These are phyloP conservation scores for Drosophila saltans DNA, from an alignment of 1,140 invertebrate species.

Conservation along the genomic window DNA sequence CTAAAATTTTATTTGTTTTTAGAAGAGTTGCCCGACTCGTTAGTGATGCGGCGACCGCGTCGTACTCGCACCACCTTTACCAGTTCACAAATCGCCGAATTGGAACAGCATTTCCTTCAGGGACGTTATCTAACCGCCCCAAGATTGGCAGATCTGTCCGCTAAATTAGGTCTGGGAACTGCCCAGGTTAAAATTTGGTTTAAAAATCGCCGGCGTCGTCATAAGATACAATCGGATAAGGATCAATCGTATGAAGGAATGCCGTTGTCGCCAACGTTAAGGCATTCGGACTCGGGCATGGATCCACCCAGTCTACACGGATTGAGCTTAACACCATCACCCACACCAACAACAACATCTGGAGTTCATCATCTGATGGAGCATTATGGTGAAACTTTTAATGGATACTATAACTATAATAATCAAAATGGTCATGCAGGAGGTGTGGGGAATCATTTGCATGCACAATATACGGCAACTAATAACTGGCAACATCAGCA, in stretches of 20 bases:
- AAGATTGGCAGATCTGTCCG: constrained; percentile 91
- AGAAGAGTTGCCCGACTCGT: constrained; percentile 72
- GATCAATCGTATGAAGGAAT: constrained; percentile 71
- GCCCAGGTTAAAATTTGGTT: constrained; percentile 96
- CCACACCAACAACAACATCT: constrained; percentile 64
- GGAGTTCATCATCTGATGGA: constrained; percentile 52
- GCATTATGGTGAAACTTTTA: constrained; percentile 66
- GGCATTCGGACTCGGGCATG: constrained; percentile 40
- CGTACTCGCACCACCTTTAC: constrained; percentile 91
- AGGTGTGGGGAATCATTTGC: constrained; percentile 28
- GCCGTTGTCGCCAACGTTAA: constrained; percentile 63
- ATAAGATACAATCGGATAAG: constrained; percentile 75
- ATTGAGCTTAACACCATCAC: constrained; percentile 66
- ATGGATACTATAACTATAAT: constrained; percentile 69
- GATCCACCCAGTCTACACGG: constrained; percentile 70
- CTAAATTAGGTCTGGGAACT: constrained; percentile 89
- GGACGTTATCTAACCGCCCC: constrained; percentile 92
- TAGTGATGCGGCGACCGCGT: constrained; percentile 75
- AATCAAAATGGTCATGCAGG: constrained; percentile 39
- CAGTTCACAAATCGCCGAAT: constrained; percentile 90
- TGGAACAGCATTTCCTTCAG: constrained; percentile 83
- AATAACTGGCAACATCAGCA: constrained; percentile 14
- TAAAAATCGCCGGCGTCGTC: constrained; percentile 74
- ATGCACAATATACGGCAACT: constrained; percentile 42
- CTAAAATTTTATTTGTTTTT: not conserved